Evolutionary conservation across 2,888 invertebrate genomes (phyloP), one percentile per base, ranked within the genome.

Genomic region (Drepana falcataria): DNA sequence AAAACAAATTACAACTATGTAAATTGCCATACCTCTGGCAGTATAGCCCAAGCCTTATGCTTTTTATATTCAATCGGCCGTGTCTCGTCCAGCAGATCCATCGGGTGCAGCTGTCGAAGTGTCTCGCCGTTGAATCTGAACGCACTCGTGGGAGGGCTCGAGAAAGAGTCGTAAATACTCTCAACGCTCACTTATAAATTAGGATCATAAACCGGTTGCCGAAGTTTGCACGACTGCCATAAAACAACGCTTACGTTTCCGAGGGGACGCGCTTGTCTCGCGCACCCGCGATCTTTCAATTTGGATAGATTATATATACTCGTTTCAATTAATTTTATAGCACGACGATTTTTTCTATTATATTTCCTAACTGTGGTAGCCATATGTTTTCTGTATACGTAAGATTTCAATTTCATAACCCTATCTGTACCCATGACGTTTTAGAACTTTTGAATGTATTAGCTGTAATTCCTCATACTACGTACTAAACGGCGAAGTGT

Each of bases 121-220:
- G 44, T 9, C 9, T 44, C 44, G 35, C n/a, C 51, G 47, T 35
- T 54, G 57, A 60, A 68, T 66, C 68, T 77, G 82, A 87, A 84
- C 83, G 82, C 78, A 85, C 90, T 86, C 89, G 71, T 78, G 84
- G 82, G 88, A 86, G 77, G 73, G 71, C 76, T 72, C 64, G 81
- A 81, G 85, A 87, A 89, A 89, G 89, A 87, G 85, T 83, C 85
- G 81, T 85, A 85, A 85, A 85, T 84, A 85, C 84, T 79, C 79
- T 74, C 86, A 80, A 82, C 84, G 86, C 86, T 88, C 85, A 89
- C 90, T 91, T 91, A 91, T 90, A 91, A 91, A 91, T 91, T 91
- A 90, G 90, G 86, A 87, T 87, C 90, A 91, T 91, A 91, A 91
- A 91, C 84, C 88, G 87, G 86, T 88, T 88, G 85, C 81, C 85